Base-by-base conservation (phyloP, 2,113 vertebrate genomes). In the Hyaena hyaena region DNA sequence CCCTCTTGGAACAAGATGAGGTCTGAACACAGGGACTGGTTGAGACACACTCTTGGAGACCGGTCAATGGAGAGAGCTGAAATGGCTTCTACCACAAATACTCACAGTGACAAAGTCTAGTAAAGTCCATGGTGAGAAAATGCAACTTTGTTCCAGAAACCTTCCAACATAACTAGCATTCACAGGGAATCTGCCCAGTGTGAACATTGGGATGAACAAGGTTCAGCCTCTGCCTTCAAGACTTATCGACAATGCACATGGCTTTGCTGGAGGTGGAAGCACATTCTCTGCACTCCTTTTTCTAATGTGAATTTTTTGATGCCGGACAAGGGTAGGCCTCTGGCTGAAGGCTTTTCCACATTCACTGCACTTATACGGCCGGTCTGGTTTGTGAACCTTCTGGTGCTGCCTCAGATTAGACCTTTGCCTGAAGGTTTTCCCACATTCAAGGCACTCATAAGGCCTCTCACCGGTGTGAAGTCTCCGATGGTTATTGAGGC, bases 361-460 rank as follows among this genome's bases (percentile, higher is more conserved):
- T 65, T 83, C 88, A 12, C 79, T 71, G 24, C 88, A 97, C 45
- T 90, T 76, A 50, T 93, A 97, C 31, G 92, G 80, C 66, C 81
- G 96, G 23, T 96, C 92, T 94, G 85, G 80, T 87, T 82, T 97
- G 79, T 97, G 97, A 86, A 97, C 80, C 77, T 97, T 96, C 61
- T 96, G 92, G 68, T 97, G 97, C 74, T 97, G 96, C 39, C 92
- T 97, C 74, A 97, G 85, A 89, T 97, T 97, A 21, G 97, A 96
- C 76, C 92, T 94, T 33, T 97, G 88, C 55, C 94, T 97, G 74
- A 97, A 97, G 35, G 94, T 77, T 96, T 97, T 97, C 63, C 96
- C 90, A 87, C 96, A 96, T 81, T 96, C 88, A 0, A 63, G 53
- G 53, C 96, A 96, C n/a, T 95, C 65, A 68, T 94, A 97, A 74